phyloP scores from a whole-genome alignment of 1,140 invertebrate species.

The Drosophila burlai region DNA sequence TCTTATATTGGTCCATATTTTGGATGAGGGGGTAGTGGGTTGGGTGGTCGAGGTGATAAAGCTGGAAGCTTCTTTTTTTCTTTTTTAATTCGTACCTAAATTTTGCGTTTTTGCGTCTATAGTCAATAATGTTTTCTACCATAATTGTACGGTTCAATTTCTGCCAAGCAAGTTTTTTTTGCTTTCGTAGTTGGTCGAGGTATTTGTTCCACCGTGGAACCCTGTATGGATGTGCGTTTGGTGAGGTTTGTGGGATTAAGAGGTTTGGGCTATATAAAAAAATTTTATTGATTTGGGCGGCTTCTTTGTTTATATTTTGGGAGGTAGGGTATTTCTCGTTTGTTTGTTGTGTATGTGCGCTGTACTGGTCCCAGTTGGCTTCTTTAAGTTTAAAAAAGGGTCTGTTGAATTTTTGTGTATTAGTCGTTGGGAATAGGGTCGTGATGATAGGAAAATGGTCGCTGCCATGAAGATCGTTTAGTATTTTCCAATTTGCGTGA shows the following conservation, averaged over 20 bases:
- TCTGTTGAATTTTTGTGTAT: slow-evolving; percentile 1
- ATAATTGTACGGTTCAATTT: slow-evolving; percentile 4
- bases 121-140: slow-evolving; percentile 3
- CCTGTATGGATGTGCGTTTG: slow-evolving; percentile 2
- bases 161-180: slow-evolving; percentile 25
- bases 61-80: no score
- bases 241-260: slow-evolving; percentile 27
- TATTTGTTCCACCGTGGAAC: slow-evolving; percentile 19
- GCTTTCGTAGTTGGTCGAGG: slow-evolving; percentile 9
- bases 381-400: slow-evolving; percentile 18
- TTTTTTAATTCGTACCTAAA: slow-evolving; percentile 14
- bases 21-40: neutral
- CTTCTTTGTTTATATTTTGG: slow-evolving; percentile 17
- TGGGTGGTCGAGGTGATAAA: neutral
- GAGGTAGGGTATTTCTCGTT: slow-evolving; percentile 2
- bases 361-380: slow-evolving; percentile 17
- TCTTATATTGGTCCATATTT: slow-evolving; percentile 3
- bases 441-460: slow-evolving; percentile 40
- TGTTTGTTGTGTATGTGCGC: neutral
- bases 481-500: slow-evolving; percentile 32
- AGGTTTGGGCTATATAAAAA: slow-evolving; percentile 11
- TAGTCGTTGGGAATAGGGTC: slow-evolving; percentile 14
- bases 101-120: slow-evolving; percentile 15
- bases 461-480: slow-evolving; percentile 26
- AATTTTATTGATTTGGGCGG: slow-evolving; percentile 17